These are phyloP conservation scores for Aegypius monachus DNA, from an alignment of 2,113 vertebrate genomes.

Conservation along the genomic window DNA sequence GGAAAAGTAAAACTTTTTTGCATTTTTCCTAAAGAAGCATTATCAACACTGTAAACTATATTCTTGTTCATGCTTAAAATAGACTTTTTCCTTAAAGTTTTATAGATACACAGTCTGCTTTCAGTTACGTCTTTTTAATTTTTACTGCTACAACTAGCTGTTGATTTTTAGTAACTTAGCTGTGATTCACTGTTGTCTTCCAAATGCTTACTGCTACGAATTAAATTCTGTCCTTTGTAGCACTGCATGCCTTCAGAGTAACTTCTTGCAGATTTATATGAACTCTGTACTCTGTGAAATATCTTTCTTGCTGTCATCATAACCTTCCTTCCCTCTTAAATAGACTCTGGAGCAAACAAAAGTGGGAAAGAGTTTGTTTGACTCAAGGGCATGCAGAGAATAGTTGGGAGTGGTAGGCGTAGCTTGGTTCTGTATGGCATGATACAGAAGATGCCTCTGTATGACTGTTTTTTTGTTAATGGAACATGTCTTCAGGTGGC, in stretches of 20 bases:
- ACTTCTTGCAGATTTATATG: not conserved
- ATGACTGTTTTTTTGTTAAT: not conserved
- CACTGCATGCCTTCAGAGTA: not conserved
- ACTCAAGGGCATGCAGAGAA: not conserved
- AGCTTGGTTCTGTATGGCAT: not conserved
- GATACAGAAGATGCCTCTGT: not conserved
- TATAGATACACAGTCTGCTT: not conserved
- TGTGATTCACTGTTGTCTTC: not conserved
- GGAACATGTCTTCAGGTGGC: not conserved
- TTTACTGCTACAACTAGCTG: not conserved
- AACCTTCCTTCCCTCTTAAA: not conserved
- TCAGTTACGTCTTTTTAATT: not conserved
- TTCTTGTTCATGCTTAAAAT: not conserved
- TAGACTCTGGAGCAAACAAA: not conserved
- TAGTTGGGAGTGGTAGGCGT: not conserved
- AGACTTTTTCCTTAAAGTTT: not conserved
- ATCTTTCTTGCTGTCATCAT: not conserved
- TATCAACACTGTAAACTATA: not conserved
- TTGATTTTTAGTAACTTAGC: not conserved
- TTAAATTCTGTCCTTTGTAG: not conserved
- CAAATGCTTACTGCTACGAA: not conserved
- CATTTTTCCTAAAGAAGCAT: not conserved
- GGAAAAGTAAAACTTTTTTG: not conserved
- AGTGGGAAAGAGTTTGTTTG: not conserved
- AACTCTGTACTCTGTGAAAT: not conserved